Evolutionary conservation across 2,113 vertebrate species (phyloP).

Genomic region (Myotis yumanensis): DNA sequence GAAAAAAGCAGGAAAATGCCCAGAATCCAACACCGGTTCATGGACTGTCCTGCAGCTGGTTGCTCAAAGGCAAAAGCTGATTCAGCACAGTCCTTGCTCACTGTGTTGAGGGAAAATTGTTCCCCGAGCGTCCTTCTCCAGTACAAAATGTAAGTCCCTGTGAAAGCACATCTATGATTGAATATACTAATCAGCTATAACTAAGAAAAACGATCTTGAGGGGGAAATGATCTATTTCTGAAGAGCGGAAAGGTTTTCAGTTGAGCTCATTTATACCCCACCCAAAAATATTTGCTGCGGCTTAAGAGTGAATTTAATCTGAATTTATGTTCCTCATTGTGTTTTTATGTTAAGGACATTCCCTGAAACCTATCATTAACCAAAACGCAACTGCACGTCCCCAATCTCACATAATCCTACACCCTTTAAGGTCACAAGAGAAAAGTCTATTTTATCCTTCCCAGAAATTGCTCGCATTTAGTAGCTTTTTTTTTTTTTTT

Average conservation of each 20-base stretch:
- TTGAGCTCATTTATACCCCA: not conserved
- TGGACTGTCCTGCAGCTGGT: not conserved
- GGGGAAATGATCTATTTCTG: not conserved
- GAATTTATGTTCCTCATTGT: constrained; percentile 59
- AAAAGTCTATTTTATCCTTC: constrained; percentile 61
- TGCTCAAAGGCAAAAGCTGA: not conserved
- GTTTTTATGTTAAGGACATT: constrained; percentile 63
- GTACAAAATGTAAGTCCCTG: constrained; percentile 23
- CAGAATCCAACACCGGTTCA: not conserved
- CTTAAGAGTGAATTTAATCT: constrained; percentile 37
- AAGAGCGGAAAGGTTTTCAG: not conserved
- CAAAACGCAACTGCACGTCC: constrained; percentile 38
- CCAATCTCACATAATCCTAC: constrained; percentile 62
- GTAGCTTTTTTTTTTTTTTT: not conserved
- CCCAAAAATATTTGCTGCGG: constrained; percentile 41
- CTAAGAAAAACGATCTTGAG: not conserved
- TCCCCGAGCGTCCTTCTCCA: not conserved
- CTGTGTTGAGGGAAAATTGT: not conserved
- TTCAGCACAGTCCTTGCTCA: not conserved
- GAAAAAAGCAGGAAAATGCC: not conserved
- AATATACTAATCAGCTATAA: constrained; percentile 7
- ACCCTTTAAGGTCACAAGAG: constrained; percentile 35
- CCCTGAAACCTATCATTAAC: constrained; percentile 46
- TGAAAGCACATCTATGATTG: not conserved
- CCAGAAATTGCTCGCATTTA: constrained; percentile 59